Evolutionary conservation across 2,797 vertebrate species (phyloP).

Genomic region (Pangasius djambal): DNA sequence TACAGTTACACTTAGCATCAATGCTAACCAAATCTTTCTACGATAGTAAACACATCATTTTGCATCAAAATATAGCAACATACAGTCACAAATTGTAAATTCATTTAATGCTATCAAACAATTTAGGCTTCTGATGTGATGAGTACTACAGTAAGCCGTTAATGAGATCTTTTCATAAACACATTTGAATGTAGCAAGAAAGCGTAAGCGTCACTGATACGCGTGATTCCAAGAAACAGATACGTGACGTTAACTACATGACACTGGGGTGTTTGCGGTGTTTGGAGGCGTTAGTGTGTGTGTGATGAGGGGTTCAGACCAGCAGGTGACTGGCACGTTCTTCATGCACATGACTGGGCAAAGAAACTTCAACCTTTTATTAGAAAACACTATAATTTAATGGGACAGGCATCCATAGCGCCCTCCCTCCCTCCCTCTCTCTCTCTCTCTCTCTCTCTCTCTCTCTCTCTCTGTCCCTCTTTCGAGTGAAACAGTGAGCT

Average conservation of each 20-base stretch:
- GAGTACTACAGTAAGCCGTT: background rate
- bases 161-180: background rate
- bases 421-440: constrained; percentile 58
- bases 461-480: background rate
- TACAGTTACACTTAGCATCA: background rate
- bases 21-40: background rate
- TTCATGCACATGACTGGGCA: constrained; percentile 83
- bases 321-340: constrained; percentile 79
- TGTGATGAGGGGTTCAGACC: constrained; percentile 67
- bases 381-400: constrained; percentile 87
- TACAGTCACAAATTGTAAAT: background rate
- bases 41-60: background rate
- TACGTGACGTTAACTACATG: background rate
- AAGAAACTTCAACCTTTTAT: constrained; percentile 88
- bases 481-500: constrained; percentile 38
- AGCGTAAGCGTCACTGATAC: background rate
- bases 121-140: background rate
- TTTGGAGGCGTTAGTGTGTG: constrained; percentile 19
- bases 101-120: background rate
- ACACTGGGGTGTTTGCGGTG: constrained; percentile 2
- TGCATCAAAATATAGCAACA: background rate
- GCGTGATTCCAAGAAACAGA: background rate
- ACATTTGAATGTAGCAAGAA: background rate
- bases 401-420: constrained; percentile 76
- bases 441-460: background rate